Evolutionary conservation across 2,888 invertebrate genomes (phyloP), one percentile per base, ranked within the genome.

Genomic region (Unio pictorum): DNA sequence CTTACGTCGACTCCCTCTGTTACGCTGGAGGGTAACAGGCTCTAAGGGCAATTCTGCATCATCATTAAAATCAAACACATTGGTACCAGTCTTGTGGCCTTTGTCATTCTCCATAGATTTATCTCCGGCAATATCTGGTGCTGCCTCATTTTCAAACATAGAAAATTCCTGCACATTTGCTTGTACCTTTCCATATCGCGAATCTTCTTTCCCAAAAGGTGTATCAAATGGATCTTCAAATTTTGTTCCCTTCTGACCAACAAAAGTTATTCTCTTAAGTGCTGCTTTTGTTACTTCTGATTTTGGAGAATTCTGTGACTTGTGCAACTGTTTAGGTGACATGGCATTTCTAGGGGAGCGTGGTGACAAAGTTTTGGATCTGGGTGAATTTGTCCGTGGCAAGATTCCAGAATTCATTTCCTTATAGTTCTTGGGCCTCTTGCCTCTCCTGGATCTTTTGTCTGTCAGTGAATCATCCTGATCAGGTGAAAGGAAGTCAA

Each of bases 21-120:
- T 76, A 26, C 76, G 67, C 28, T 73, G 73, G 55, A 71, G 71
- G 18, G 71, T 60, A 26, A 68, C 54, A 30, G 72, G 34, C 61
- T 18, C 26, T 17, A 55, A 26, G 26, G 30, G 64, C 23, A 65
- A 62, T 60, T 74, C 76, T 69, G 85, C 86, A 71, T 72, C 83
- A 55, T 81, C 84, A 71, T 81, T 84, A 80, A 86, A 86, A 63
- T 86, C 84, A 71, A 84, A 86, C 8, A 85, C 79, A 74, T 83
- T 84, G 4, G 73, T 66, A 11, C 62, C 55, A 28, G 55, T 18
- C 55, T 78, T 78, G 20, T 58, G 67, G 54, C 34, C 62, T 60
- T 72, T 67, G 56, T 71, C 73, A 61, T 68, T 69, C 34, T 66
- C 57, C n/a, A 23, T 2, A 61, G 61, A 55, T 59, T 67, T 67